Base-by-base conservation (phyloP, 1,140 invertebrate species). In the Dysdera silvatica region DNA sequence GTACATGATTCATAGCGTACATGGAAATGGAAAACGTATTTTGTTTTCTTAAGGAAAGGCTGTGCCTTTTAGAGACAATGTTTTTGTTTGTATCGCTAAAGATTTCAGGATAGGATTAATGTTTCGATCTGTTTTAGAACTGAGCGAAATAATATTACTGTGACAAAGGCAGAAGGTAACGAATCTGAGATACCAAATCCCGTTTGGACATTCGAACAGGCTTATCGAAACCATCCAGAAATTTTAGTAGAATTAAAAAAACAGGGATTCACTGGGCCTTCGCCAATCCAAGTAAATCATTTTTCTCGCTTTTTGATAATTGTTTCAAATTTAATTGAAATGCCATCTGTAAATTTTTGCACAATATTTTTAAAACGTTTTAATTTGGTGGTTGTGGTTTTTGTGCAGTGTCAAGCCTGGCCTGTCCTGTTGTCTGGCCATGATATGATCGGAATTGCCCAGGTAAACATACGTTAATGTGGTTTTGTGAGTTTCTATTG, bases 171-270 rank as follows among this genome's bases (percentile, higher is more conserved):
- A 24, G 71, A 72, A 47, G 66, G 71, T 63, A 74, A 65, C 65
- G 16, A 71, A 69, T 31, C 53, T 23, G 74, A 75, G 3, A 84
- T 95, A 68, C 89, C 88, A 0, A 95, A 95, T 76, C 91, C 91
- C 12, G 81, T 93, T 0, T 71, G 75, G 68, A 87, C 82, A 23
- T 95, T 95, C 78, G 83, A 89, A 67, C 86, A 95, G 71, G 89
- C 88, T 43, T 95, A 94, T 70, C 72, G 81, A 58, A 70, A 84
- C 64, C 92, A 87, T 78, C 89, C 87, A 28, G 89, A 93, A 71
- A 84, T 98, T 37, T 70, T 92, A 24, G 78, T 80, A 12, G 86
- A 92, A 76, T 91, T 97, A 53, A 73, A 82, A 40, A 87, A 89
- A 60, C 85, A 90, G 73, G 85, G 84, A 28, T 71, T 70, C 65